phyloP scores from a whole-genome alignment of 2,888 invertebrate species.

The Sphaeridia pumilis region DNA sequence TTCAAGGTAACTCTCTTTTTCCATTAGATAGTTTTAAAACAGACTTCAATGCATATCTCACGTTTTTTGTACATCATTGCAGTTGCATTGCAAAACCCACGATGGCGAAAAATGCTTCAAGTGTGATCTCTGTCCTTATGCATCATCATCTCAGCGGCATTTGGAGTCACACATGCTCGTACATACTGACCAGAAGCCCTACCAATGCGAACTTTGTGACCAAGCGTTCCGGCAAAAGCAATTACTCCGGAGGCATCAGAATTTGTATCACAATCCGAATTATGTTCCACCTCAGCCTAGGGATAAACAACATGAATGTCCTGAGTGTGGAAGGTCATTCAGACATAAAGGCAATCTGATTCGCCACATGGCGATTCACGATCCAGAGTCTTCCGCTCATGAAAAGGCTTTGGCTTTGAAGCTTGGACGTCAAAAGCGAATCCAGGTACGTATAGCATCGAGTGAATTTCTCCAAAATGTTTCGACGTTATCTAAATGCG shows the following conservation, averaged over 20 bases:
- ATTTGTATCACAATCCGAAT: slow-evolving; percentile 81
- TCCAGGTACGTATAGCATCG: too few relatives aligned
- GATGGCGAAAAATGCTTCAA: slow-evolving; percentile 95
- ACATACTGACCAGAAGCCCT: slow-evolving; percentile 91
- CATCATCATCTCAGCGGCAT: slow-evolving; percentile 82
- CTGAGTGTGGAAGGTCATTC: slow-evolving; percentile 51
- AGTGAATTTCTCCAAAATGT: too few relatives aligned
- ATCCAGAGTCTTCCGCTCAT: slow-evolving; percentile 65
- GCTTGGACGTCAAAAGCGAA: slow-evolving; percentile 63
- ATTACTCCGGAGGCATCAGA: slow-evolving; percentile 75
- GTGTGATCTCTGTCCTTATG: slow-evolving; percentile 86
- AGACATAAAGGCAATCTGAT: slow-evolving; percentile 83
- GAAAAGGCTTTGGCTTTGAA: slow-evolving; percentile 64
- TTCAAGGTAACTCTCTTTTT: too few relatives aligned
- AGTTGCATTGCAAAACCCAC: slow-evolving; percentile 68
- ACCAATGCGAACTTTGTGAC: slow-evolving; percentile 73
- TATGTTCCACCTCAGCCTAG: slow-evolving; percentile 78
- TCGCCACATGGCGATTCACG: slow-evolving; percentile 81
- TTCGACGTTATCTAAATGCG: too few relatives aligned
- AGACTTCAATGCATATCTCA: background rate
- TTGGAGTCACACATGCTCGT: slow-evolving; percentile 89
- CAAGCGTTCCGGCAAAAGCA: slow-evolving; percentile 77
- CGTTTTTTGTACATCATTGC: too few relatives aligned
- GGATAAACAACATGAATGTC: slow-evolving; percentile 81
- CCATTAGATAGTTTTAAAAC: background rate